These are phyloP conservation scores for Procambarus virginalis DNA, from an alignment of 1,140 invertebrate genomes.

Conservation along the genomic window DNA sequence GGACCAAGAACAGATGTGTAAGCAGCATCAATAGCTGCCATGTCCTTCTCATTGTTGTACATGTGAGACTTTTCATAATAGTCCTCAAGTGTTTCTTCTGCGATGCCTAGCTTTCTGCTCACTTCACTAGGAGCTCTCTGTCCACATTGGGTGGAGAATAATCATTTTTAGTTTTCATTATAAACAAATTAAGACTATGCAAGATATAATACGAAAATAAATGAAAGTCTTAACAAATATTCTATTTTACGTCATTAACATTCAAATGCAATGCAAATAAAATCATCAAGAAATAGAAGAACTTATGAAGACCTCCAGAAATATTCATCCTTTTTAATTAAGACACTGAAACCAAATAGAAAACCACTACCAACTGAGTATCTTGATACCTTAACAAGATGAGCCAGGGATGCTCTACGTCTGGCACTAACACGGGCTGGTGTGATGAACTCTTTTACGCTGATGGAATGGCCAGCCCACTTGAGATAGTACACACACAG, in stretches of 20 bases:
- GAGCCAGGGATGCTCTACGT: slow-evolving; percentile 82
- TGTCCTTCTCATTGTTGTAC: slow-evolving; percentile 79
- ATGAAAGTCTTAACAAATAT: too few relatives aligned
- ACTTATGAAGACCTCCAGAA: neutral
- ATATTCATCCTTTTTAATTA: too few relatives aligned
- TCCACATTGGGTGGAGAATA: slow-evolving; percentile 52
- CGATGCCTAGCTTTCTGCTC: slow-evolving; percentile 79
- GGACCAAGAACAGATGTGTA: slow-evolving; percentile 89
- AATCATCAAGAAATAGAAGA: too few relatives aligned
- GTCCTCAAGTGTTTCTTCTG: slow-evolving; percentile 77
- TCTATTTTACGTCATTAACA: too few relatives aligned
- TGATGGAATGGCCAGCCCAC: slow-evolving; percentile 93
- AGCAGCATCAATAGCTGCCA: slow-evolving; percentile 86
- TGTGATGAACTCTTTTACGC: slow-evolving; percentile 95
- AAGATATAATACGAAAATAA: neutral
- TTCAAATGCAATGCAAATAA: too few relatives aligned
- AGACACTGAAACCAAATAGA: too few relatives aligned
- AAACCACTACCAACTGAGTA: neutral
- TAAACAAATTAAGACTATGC: neutral
- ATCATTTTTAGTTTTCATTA: neutral
- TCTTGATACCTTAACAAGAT: slow-evolving; percentile 77
- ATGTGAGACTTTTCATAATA: slow-evolving; percentile 83
- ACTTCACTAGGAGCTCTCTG: slow-evolving; percentile 83
- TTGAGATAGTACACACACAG: slow-evolving; percentile 94
- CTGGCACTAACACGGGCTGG: slow-evolving; percentile 82